Evolutionary conservation across 2,113 vertebrate species (phyloP).

Genomic region (Chaetodon trifascialis): DNA sequence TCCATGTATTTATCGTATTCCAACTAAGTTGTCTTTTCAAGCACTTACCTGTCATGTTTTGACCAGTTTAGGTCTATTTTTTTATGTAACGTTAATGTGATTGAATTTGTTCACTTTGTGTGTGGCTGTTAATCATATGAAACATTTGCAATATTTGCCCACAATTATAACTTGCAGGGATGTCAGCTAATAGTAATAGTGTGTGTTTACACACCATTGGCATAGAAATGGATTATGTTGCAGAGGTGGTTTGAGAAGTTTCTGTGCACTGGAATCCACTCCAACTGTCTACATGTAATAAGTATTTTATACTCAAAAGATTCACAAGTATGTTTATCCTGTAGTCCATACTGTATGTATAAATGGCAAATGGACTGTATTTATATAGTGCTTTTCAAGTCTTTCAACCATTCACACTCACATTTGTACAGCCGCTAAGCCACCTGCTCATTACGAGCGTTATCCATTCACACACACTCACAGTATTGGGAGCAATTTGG

Average conservation of each 20-base stretch:
- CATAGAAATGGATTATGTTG: neutral
- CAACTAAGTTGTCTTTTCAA: neutral
- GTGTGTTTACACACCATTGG: neutral
- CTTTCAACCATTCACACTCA: too few species aligned
- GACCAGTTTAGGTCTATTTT: neutral
- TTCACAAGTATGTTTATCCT: neutral
- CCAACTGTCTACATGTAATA: neutral
- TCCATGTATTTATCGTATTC: neutral
- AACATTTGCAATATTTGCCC: too few species aligned
- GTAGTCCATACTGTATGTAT: neutral
- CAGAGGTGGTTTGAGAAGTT: neutral
- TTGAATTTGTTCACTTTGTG: neutral
- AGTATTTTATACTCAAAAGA: neutral
- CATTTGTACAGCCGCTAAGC: too few species aligned
- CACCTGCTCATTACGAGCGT: too few species aligned
- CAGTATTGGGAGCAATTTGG: too few species aligned
- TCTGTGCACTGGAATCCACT: neutral
- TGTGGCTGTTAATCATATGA: neutral
- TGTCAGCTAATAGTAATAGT: neutral
- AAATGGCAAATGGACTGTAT: too few species aligned
- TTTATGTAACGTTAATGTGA: neutral
- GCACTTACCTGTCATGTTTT: neutral
- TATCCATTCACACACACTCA: too few species aligned
- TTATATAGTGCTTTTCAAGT: too few species aligned
- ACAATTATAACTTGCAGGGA: neutral